Conservation (phyloP, 2,888 invertebrate genomes). For the Cinara cedri region DNA sequence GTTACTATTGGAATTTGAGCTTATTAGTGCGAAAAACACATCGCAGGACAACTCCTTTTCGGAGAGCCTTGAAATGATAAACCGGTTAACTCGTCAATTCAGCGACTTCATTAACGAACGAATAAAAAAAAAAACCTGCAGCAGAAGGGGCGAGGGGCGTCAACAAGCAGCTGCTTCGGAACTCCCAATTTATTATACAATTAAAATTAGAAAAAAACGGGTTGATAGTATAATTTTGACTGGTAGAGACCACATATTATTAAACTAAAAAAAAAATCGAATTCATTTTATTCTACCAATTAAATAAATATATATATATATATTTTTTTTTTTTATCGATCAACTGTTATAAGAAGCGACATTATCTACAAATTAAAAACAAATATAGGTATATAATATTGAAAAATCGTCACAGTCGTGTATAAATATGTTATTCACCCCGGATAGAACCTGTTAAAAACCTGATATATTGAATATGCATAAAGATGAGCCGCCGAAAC, state of each 20-base stretch:
- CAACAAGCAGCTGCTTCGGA: constrained; percentile 45
- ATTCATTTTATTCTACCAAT: constrained; percentile 42
- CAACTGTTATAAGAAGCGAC: constrained; percentile 18
- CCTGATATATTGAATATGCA: constrained; percentile 39
- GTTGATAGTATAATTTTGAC: constrained; percentile 37
- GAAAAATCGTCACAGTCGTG: constrained; percentile 26
- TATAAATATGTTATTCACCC: constrained; percentile 44
- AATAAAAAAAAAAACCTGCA: background rate
- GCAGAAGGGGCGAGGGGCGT: constrained; percentile 33
- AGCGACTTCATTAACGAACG: constrained; percentile 48
- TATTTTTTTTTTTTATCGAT: constrained; percentile 24
- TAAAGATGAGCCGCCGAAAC: background rate
- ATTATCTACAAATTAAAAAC: constrained; percentile 22
- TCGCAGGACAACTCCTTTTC: constrained; percentile 41
- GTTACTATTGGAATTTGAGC: constrained; percentile 42
- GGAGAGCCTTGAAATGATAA: constrained; percentile 43
- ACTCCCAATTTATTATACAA: constrained; percentile 54
- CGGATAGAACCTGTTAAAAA: constrained; percentile 44
- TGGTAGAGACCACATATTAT: constrained; percentile 25
- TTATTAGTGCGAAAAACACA: constrained; percentile 56
- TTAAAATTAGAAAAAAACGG: constrained; percentile 47
- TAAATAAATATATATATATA: constrained; percentile 10
- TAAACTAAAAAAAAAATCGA: constrained; percentile 39
- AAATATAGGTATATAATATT: constrained; percentile 11
- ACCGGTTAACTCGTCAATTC: constrained; percentile 56